A percentile compares a stretch with the other conserved stretches of the same genome.
phyloP scores from a whole-genome alignment of 53 echinoderm and acorn worm genomes.

The Actinopyga echinites region DNA sequence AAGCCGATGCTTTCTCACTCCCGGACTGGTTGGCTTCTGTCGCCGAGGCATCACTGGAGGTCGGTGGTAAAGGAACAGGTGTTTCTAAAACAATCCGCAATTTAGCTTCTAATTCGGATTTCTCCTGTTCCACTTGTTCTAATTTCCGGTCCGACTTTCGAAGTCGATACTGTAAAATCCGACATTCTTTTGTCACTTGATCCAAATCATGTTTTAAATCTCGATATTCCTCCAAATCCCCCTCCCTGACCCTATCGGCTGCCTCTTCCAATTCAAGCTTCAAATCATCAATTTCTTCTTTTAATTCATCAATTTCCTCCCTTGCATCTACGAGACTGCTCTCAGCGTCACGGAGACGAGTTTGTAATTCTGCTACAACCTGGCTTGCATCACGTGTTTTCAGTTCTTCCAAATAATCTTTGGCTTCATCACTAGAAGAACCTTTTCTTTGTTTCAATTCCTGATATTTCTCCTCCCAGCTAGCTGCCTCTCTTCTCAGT shows the following conservation, averaged over 20 bases:
- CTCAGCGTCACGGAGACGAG: conserved; percentile 54
- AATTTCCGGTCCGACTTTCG: conserved; percentile 85
- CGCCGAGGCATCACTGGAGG: not conserved
- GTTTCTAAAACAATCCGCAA: conserved; percentile 54
- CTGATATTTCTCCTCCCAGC: conserved; percentile 67
- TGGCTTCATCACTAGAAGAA: conserved; percentile 29
- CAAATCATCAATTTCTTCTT: conserved; percentile 67
- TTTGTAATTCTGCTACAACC: conserved; percentile 48
- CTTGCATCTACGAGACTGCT: conserved; percentile 66
- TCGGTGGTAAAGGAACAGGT: conserved; percentile 16
- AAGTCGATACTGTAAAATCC: conserved; percentile 87
- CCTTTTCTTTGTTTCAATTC: conserved; percentile 56
- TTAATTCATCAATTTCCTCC: conserved; percentile 73
- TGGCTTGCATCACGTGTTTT: conserved; percentile 18
- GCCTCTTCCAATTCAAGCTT: conserved; percentile 89
- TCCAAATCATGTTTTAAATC: conserved; percentile 93
- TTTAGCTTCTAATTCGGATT: conserved; percentile 69
- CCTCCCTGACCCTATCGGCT: conserved; percentile 79
- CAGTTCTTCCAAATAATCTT: conserved; percentile 35
- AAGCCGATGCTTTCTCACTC: conserved; percentile 46
- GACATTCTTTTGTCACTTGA: conserved; percentile 81
- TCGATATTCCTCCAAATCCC: conserved; percentile 88
- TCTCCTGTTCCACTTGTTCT: conserved; percentile 80
- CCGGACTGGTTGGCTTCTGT: conserved; percentile 36
- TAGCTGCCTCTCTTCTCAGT: conserved; percentile 60